Evolutionary conservation across 2,888 invertebrate genomes (phyloP).

Genomic region (Limenitis camilla): DNA sequence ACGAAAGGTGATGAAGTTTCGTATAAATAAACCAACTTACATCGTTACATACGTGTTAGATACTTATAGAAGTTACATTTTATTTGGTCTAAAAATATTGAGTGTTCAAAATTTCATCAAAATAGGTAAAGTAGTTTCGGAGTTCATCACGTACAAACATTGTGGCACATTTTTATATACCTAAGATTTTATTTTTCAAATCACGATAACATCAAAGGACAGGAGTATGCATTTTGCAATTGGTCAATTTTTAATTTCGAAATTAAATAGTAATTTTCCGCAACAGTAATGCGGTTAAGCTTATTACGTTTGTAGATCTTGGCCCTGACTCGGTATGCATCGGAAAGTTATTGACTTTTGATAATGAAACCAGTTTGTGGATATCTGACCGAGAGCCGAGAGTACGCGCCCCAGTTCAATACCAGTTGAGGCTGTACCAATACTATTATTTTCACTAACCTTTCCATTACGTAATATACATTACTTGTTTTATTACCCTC

Average conservation of each 20-base stretch:
- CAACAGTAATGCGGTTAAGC: constrained; percentile 31
- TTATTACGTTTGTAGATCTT: constrained; percentile 52
- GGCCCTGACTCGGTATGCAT: constrained; percentile 70
- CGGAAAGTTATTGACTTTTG: constrained; percentile 75
- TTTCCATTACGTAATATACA: constrained; percentile 37
- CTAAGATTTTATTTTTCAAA: too few species aligned
- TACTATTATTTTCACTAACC: constrained; percentile 27
- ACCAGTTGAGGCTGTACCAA: constrained; percentile 46
- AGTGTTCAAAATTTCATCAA: too few species aligned
- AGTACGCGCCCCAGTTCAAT: constrained; percentile 65
- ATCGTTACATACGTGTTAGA: too few species aligned
- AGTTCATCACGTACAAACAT: too few species aligned
- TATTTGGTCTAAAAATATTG: too few species aligned
- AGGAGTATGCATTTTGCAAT: not conserved
- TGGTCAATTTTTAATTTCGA: not conserved
- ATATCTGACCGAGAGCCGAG: constrained; percentile 55
- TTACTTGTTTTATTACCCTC: constrained; percentile 35
- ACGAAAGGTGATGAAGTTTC: too few species aligned
- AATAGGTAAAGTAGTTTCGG: too few species aligned
- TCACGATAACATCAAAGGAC: too few species aligned
- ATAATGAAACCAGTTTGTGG: constrained; percentile 72
- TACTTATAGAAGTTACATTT: too few species aligned
- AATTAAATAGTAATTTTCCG: constrained; percentile 17
- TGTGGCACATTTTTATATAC: too few species aligned
- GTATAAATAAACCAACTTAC: too few species aligned